phyloP scores from a whole-genome alignment of 2,888 invertebrate genomes.

The Agriopis aurantiaria region DNA sequence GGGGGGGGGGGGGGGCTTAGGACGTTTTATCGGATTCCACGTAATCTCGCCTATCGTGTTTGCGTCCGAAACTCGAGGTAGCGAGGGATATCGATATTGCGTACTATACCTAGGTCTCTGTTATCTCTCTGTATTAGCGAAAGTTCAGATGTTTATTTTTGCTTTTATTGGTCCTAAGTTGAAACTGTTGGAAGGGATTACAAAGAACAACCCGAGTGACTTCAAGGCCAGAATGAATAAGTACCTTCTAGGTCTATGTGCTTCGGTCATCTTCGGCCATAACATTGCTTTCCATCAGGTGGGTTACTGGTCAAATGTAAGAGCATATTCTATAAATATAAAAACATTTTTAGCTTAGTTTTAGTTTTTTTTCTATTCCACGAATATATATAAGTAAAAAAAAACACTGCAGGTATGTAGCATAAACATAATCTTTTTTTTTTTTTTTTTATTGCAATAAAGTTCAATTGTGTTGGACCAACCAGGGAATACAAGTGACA shows the following conservation, averaged over 20 bases:
- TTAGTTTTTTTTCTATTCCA: too few species aligned
- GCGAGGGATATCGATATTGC: conserved; percentile 9
- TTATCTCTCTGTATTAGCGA: not conserved
- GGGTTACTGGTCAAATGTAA: too few species aligned
- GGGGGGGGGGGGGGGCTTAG: conserved; percentile 13
- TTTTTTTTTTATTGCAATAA: not conserved
- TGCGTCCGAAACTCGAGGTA: conserved; percentile 43
- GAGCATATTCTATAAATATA: too few species aligned
- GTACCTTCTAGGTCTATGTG: too few species aligned
- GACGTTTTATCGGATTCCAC: conserved; percentile 50
- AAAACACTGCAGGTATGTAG: too few species aligned
- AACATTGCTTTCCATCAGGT: too few species aligned
- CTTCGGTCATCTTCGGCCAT: too few species aligned
- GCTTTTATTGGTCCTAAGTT: not conserved
- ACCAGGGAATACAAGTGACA: conserved; percentile 17
- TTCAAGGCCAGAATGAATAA: too few species aligned
- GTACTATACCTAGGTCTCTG: not conserved
- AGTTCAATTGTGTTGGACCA: not conserved
- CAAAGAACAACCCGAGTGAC: too few species aligned
- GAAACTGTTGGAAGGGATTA: too few species aligned
- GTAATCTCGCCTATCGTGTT: conserved; percentile 68
- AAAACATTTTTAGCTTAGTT: too few species aligned
- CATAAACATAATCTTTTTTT: not conserved
- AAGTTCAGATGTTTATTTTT: not conserved
- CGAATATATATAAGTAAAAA: too few species aligned